Evolutionary conservation across 2,888 invertebrate genomes (phyloP).

Genomic region (Gibbula magus): DNA sequence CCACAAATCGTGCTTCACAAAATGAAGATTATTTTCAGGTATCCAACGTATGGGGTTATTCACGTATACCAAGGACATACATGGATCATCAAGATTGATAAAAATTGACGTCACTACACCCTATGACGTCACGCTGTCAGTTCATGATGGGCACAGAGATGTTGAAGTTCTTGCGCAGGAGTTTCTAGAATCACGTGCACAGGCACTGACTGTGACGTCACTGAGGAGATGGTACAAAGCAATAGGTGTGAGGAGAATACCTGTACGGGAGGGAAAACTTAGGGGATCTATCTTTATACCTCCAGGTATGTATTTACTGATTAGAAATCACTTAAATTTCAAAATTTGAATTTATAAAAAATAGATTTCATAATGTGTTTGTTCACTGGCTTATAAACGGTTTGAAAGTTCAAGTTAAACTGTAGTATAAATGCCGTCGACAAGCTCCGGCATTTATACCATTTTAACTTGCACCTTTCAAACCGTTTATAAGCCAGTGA

Average conservation of each 20-base stretch:
- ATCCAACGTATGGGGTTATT: constrained; percentile 67
- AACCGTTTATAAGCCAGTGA: too few species aligned
- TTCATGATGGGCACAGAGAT: constrained; percentile 41
- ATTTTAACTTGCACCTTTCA: too few species aligned
- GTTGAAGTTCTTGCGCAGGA: constrained; percentile 25
- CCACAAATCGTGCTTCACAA: too few species aligned
- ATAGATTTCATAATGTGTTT: too few species aligned
- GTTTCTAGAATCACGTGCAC: background rate
- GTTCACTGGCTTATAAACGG: too few species aligned
- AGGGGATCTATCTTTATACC: constrained; percentile 39
- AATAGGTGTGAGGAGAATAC: constrained; percentile 28
- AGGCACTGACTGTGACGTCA: background rate
- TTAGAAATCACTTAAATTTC: too few species aligned
- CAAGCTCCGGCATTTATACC: too few species aligned
- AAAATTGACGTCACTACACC: constrained; percentile 59
- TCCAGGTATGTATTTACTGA: constrained; percentile 21
- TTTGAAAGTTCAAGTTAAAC: too few species aligned
- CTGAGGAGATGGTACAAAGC: constrained; percentile 19
- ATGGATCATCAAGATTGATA: constrained; percentile 44
- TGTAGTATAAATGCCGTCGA: too few species aligned
- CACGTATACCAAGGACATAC: constrained; percentile 52
- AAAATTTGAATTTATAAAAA: too few species aligned
- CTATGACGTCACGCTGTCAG: constrained; percentile 41
- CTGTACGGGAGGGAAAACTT: constrained; percentile 31
- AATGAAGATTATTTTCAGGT: constrained; percentile 47